These are phyloP conservation scores for Hippoglossus stenolepis DNA, from an alignment of 2,113 vertebrate species.

Conservation along the genomic window DNA sequence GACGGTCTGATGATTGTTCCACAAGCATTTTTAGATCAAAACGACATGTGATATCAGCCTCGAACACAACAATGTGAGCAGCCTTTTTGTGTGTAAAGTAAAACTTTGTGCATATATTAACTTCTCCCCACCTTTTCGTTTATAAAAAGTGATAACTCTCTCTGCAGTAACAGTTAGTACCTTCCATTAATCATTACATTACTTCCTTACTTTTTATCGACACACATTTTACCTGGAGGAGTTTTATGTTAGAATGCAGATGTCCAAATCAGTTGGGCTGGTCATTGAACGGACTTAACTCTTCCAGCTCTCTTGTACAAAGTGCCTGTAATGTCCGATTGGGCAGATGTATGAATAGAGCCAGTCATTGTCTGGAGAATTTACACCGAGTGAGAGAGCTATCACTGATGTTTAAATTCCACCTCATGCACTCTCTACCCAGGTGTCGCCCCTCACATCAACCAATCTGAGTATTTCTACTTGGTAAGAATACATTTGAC, in stretches of 20 bases:
- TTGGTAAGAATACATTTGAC: no score
- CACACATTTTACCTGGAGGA: not conserved
- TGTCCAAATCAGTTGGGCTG: constrained; percentile 1
- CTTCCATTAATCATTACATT: not conserved
- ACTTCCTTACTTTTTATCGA: not conserved
- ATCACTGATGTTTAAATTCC: not conserved
- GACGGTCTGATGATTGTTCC: not conserved
- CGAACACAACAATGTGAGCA: not conserved
- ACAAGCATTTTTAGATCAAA: not conserved
- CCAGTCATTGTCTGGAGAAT: not conserved
- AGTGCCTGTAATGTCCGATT: not conserved
- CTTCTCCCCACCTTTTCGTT: not conserved
- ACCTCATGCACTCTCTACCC: not conserved
- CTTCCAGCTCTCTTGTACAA: not conserved
- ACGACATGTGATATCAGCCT: not conserved
- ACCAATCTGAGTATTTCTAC: not conserved
- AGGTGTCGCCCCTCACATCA: not conserved
- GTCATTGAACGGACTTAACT: not conserved
- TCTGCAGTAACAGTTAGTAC: not conserved
- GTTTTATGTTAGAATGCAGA: not conserved
- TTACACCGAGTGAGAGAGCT: not conserved
- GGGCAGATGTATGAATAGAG: not conserved
- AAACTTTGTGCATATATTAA: not conserved
- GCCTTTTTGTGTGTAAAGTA: not conserved
- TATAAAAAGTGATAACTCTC: not conserved